These are phyloP conservation scores for Eristalis intricaria DNA, from an alignment of 2,888 invertebrate species.

Conservation along the genomic window DNA sequence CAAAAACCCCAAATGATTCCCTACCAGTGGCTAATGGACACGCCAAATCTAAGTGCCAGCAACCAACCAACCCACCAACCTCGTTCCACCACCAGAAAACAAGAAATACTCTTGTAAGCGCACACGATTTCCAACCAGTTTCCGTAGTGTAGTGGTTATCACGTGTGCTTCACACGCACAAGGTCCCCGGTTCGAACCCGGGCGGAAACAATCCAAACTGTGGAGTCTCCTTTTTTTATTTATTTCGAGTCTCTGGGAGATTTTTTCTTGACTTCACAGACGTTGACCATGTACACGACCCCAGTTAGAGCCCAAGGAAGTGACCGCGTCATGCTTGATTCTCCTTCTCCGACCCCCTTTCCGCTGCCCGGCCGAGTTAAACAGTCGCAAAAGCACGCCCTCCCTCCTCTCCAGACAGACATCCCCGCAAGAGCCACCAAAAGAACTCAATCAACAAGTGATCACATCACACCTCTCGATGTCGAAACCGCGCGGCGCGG, in stretches of 20 bases:
- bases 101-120: no score
- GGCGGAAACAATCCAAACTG: conserved; percentile 74
- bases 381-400: no score
- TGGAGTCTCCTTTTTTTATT: conserved; percentile 4
- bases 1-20: no score
- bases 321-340: no score
- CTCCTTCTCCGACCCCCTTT: no score
- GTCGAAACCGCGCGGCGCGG: background rate
- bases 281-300: no score
- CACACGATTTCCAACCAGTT: conserved; percentile 13
- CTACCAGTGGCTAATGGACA: no score
- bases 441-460: background rate
- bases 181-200: conserved; percentile 78
- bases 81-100: no score
- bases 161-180: conserved; percentile 79
- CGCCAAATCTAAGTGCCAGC: no score
- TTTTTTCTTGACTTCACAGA: background rate
- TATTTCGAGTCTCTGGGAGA: background rate
- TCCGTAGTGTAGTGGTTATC: conserved; percentile 75
- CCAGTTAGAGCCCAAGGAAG: no score
- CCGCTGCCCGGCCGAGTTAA: no score
- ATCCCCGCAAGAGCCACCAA: background rate
- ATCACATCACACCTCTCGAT: background rate
- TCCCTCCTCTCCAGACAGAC: background rate
- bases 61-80: no score